These are phyloP conservation scores for Pogonocichla stellata DNA, from an alignment of 2,113 vertebrate species.

Conservation along the genomic window DNA sequence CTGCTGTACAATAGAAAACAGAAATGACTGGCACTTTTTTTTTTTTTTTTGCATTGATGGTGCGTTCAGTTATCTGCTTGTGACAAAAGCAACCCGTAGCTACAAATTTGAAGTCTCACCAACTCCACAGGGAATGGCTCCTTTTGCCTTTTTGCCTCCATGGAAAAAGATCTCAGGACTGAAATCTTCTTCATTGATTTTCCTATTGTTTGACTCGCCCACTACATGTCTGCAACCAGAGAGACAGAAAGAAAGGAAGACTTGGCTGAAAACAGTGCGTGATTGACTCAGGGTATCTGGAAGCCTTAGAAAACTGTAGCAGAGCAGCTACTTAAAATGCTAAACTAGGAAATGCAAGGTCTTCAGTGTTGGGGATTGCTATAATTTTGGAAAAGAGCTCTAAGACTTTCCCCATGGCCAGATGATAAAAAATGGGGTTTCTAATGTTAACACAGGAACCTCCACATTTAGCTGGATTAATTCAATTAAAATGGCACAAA, in stretches of 20 bases:
- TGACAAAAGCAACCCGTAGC: not conserved
- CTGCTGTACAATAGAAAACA: not conserved
- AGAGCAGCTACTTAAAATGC: not conserved
- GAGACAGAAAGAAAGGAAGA: not conserved
- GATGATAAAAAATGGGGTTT: slow-evolving; percentile 1
- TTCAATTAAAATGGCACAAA: slow-evolving; percentile 45
- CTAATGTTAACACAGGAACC: slow-evolving; percentile 37
- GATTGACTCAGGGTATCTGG: not conserved
- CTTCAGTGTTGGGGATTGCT: not conserved
- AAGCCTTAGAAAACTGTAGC: not conserved
- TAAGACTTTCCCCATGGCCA: not conserved
- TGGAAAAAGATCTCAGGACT: not conserved
- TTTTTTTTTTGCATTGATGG: not conserved
- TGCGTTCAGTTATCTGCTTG: not conserved
- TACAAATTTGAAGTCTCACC: not conserved
- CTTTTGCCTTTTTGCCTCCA: not conserved
- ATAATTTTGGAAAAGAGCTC: not conserved
- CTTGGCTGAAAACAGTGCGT: not conserved
- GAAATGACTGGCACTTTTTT: not conserved
- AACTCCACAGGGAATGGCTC: not conserved
- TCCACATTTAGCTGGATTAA: slow-evolving; percentile 39
- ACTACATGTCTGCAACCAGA: not conserved
- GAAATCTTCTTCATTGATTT: not conserved
- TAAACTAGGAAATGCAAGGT: not conserved
- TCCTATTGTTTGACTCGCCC: not conserved